Percentiles rank a stretch among this genome's conserved stretches.
Conservation (phyloP, 2,888 invertebrate genomes). For the Drosophila picticornis region DNA sequence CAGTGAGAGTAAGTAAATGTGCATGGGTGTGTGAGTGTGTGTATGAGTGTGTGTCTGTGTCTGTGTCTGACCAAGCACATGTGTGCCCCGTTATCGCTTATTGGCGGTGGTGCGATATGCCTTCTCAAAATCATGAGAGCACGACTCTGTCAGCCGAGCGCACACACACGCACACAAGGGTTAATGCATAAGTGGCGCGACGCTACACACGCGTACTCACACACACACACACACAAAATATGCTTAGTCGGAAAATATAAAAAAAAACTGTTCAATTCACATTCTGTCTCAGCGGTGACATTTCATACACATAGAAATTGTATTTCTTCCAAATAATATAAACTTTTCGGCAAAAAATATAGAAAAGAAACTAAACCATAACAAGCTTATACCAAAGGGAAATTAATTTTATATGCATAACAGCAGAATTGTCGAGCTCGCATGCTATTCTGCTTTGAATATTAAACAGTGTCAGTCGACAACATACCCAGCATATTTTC, state of each 20-base stretch:
- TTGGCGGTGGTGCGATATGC: slow-evolving; percentile 63
- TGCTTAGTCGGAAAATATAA: slow-evolving; percentile 51
- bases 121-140: slow-evolving; percentile 45
- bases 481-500: slow-evolving; percentile 6
- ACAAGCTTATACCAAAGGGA: slow-evolving; percentile 10
- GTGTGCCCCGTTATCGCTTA: slow-evolving; percentile 19
- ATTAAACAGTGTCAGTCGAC: slow-evolving; percentile 44
- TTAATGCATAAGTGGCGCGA: slow-evolving; percentile 23
- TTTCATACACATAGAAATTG: slow-evolving; percentile 22
- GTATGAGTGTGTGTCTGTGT: slow-evolving; percentile 20
- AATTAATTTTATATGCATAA: slow-evolving; percentile 43
- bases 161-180: background rate
- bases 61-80: slow-evolving; percentile 7
- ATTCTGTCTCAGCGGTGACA: slow-evolving; percentile 45
- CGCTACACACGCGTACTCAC: slow-evolving; percentile 6
- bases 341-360: slow-evolving; percentile 17
- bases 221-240: slow-evolving; percentile 20
- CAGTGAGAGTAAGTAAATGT: slow-evolving; percentile 26
- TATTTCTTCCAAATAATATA: slow-evolving; percentile 20
- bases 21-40: slow-evolving; percentile 9
- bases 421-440: slow-evolving; percentile 28
- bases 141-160: slow-evolving; percentile 19
- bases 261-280: slow-evolving; percentile 70
- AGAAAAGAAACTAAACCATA: background rate
- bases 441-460: slow-evolving; percentile 55